phyloP scores from a whole-genome alignment of 2,888 invertebrate genomes.

The Hololepta plana region DNA sequence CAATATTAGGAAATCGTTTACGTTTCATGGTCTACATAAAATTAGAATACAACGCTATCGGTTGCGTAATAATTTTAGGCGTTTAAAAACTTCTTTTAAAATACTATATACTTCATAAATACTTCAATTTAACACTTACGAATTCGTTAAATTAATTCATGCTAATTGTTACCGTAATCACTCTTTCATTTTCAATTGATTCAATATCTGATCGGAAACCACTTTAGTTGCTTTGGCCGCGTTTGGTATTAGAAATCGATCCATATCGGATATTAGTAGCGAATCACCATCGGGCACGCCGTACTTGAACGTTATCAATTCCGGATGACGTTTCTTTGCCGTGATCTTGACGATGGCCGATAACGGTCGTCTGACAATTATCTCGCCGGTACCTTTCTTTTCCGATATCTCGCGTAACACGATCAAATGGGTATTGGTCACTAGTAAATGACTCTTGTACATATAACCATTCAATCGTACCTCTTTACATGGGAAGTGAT shows the following conservation, averaged over 20 bases:
- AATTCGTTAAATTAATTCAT: constrained; percentile 1
- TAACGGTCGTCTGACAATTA: constrained; percentile 74
- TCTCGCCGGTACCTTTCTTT: constrained; percentile 60
- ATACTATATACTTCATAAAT: no score
- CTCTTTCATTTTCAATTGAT: constrained; percentile 31
- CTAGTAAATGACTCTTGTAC: constrained; percentile 73
- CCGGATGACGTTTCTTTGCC: constrained; percentile 86
- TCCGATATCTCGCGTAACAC: constrained; percentile 66
- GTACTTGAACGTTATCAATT: constrained; percentile 94
- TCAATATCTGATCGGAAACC: constrained; percentile 75
- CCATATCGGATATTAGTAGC: constrained; percentile 73
- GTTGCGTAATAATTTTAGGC: no score
- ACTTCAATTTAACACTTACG: no score
- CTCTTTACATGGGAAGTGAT: constrained; percentile 83
- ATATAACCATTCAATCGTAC: constrained; percentile 77
- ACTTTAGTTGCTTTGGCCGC: constrained; percentile 78
- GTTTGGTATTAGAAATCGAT: constrained; percentile 80
- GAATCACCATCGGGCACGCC: constrained; percentile 69
- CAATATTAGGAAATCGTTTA: no score
- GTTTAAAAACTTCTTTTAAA: no score
- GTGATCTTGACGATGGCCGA: constrained; percentile 93
- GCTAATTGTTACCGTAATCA: constrained; percentile 9
- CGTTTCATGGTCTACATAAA: no score
- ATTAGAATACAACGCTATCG: no score
- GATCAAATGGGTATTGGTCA: constrained; percentile 72